Conservation (phyloP, 2,113 vertebrate species). For the Crotalus viridis region DNA sequence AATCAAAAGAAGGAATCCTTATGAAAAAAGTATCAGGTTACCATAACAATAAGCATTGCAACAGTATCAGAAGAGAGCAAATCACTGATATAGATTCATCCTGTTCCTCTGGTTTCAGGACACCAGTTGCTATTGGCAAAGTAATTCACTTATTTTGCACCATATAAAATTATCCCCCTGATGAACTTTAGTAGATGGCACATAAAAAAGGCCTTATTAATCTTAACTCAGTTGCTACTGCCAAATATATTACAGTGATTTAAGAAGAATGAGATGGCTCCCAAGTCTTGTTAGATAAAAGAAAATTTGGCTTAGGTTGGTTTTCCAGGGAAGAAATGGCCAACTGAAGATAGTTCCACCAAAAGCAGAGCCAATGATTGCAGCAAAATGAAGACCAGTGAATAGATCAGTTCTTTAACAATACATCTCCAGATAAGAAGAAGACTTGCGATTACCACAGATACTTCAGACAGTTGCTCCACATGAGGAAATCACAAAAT, state of each 20-base stretch:
- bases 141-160: neutral
- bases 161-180: neutral
- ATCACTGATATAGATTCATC: neutral
- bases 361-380: neutral
- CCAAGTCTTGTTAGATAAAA: neutral
- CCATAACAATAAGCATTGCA: neutral
- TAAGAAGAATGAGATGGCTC: neutral
- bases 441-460: neutral
- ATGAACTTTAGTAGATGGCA: neutral
- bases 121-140: neutral
- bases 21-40: neutral
- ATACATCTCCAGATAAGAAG: neutral
- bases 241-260: neutral
- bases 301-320: neutral
- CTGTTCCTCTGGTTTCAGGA: neutral
- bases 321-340: neutral
- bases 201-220: neutral
- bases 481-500: neutral
- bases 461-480: neutral
- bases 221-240: neutral
- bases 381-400: neutral
- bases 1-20: neutral
- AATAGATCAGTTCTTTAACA: neutral
- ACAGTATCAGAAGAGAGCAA: neutral
- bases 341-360: neutral